Evolutionary conservation across 2,113 vertebrate genomes (phyloP), one percentile per base, ranked within the genome.

Genomic region (Sander lucioperca): DNA sequence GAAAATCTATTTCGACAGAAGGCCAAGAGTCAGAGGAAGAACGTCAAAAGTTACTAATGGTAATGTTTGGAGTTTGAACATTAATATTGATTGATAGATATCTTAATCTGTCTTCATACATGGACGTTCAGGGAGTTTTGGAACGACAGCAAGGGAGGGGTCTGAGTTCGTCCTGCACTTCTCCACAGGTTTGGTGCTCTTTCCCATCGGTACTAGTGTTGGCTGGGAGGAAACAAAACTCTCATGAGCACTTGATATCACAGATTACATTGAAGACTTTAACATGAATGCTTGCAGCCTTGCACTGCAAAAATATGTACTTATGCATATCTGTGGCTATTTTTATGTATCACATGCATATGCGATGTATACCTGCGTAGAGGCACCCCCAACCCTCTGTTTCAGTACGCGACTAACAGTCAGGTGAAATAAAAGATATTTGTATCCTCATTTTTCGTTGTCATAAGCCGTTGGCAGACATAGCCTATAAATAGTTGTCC

Each of bases 1-100:
- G 90, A 85, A 92, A 91, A 90, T 93, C 87, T 84, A 91, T 92
- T 88, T 65, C 86, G 81, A 86, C 90, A 73, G 82, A 77, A 74
- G 86, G 85, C 80, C 84, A 90, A 82, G 79, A 88, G 90, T 91
- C 85, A 80, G 84, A 83, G 68, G 77, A 75, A 71, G 84, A 89
- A 73, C 65, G 74, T 78, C 85, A 83, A 67, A 91, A 58, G 58
- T 80, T 88, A 77, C 87, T 76, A 75, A 85, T 83, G 75, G 77
- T 83, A 85, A 91, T 82, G 83, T 87, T 85, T 78, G 72, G 5
- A 66, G 84, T 81, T 61, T 85, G 80, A 89, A 79, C 68, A 70
- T 84, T 86, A 69, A 89, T 87, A 67, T 77, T 83, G 87, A 90
- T 78, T 74, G 76, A 86, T 57, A 54, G 83, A 85, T 72, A 67